Base-by-base conservation (phyloP, 2,797 vertebrate genomes). In the Peromyscus nudipes region DNA sequence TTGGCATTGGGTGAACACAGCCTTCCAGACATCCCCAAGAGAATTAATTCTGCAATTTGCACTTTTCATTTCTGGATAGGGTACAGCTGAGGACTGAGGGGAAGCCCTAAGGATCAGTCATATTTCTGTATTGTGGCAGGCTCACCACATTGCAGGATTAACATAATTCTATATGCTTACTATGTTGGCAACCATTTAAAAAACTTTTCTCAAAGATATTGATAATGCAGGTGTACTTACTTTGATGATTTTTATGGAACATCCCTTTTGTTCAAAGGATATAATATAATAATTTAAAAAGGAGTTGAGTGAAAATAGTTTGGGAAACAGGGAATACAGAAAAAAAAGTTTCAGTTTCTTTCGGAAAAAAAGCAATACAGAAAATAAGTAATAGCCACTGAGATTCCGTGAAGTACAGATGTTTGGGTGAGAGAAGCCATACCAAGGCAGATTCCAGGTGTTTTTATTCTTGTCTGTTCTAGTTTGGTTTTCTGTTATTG, bases 161-260 rank as follows among this genome's bases (percentile, higher is more conserved):
- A 75, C 4, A 11, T 85, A 31, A 16, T 80, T 79, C n/a, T 81
- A n/a, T 82, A 55, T 6, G 75, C 52, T 92, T 93, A 83, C 11
- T 73, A 60, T 82, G 94, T 84, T 81, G 62, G 17, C 43, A 86
- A 29, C 4, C n/a, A 85, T 60, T 96, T 85, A 40, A 87, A 88
- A 95, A 80, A 19, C 10, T 88, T 93, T 88, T 76, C 71, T 85
- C 86, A 80, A 73, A 90, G 40, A 75, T 95, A 94, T 93, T 85
- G 73, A 73, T 86, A 29, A 93, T 21, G 65, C 11, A 16, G 13
- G 23, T 69, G 2, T 60, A 92, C 64, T 89, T 79, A 77, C 37
- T 87, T 67, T 87, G 25, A 43, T 87, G 52, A 69, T 93, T 94
- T 95, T 95, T 60, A 93, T 4, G 87, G 43, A 79, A 29, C 14